Evolutionary conservation across 2,797 vertebrate genomes (phyloP), one percentile per base, ranked within the genome.

Genomic region (Rhinella marina): DNA sequence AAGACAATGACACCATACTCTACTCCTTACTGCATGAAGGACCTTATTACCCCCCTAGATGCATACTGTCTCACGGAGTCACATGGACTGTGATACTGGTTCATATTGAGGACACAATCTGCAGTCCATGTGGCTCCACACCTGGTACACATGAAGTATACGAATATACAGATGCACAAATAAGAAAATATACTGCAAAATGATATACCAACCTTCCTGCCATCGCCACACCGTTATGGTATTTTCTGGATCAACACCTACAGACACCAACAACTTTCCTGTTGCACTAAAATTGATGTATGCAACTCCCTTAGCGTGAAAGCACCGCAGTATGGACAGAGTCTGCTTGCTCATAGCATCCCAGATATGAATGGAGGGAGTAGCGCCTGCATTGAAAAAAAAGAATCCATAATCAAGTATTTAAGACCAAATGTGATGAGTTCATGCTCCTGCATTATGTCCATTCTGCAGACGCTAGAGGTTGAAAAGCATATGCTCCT

Each of bases 281-380:
- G 98, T 99, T 8, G 98, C 98, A 0, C 98, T 99, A 92, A 99
- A 99, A 94, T 97, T 98, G 41, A 99, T 90, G 0, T 98, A 99
- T 82, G 97, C 96, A 19, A 99, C 96, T 0, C 97, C 98, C 92
- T 99, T 99, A 7, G 96, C 94, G 56, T 99, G 98, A 88, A 96
- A 96, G 86, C 97, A 98, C 23, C 98, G 96, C 48, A 99, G 96
- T 93, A 99, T 96, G 54, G 98, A 99, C 27, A 99, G 92, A 0
- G 97, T 99, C 94, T 98, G 97, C 86, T 99, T 99, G 87, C 94
- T 97, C 95, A 97, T 94, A 84, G 97, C 98, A 11, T 99, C 98
- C 98, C 98, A 99, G 27, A 99, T 87, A 0, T 99, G 98, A 92
- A 99, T 97, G 13, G 96, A 98, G 0, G 98, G 97, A 0, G 97